Percentiles rank a stretch among this genome's conserved stretches.
Conservation (phyloP, 2,113 vertebrate species). For the Ictidomys tridecemlineatus region DNA sequence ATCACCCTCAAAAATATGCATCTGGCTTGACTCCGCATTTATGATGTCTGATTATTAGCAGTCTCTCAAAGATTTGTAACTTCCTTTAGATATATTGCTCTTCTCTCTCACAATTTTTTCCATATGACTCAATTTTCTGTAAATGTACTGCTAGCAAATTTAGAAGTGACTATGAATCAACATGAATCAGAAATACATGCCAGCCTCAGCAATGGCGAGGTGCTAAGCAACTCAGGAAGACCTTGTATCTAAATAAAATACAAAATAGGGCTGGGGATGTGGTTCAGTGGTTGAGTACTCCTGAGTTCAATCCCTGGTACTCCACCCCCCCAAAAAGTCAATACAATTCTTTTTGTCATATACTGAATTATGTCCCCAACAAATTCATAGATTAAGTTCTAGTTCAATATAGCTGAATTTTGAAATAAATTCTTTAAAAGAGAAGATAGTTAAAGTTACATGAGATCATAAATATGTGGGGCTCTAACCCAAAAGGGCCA, state of each 20-base stretch:
- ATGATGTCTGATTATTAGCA: slow-evolving; percentile 45
- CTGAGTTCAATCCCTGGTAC: too few species aligned
- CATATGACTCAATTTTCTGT: slow-evolving; percentile 28
- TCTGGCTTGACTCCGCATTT: background rate
- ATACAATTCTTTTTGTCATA: background rate
- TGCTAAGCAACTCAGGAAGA: too few species aligned
- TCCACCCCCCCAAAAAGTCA: background rate
- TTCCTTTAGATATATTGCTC: slow-evolving; percentile 35
- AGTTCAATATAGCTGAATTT: background rate
- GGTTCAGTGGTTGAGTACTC: too few species aligned
- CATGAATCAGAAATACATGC: slow-evolving; percentile 37
- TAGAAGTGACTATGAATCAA: background rate
- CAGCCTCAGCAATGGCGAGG: too few species aligned
- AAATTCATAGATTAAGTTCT: background rate
- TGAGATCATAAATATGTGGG: background rate
- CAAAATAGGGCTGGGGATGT: too few species aligned
- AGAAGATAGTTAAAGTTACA: background rate
- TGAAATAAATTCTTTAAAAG: background rate
- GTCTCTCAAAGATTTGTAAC: background rate
- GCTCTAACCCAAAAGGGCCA: background rate
- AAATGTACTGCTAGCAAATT: slow-evolving; percentile 9
- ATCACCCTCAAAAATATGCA: background rate
- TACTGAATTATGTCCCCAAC: background rate
- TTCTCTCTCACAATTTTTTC: slow-evolving; percentile 29
- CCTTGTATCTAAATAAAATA: too few species aligned